These are phyloP conservation scores for Hydrophis major DNA, from an alignment of 2,797 vertebrate genomes.

Conservation along the genomic window DNA sequence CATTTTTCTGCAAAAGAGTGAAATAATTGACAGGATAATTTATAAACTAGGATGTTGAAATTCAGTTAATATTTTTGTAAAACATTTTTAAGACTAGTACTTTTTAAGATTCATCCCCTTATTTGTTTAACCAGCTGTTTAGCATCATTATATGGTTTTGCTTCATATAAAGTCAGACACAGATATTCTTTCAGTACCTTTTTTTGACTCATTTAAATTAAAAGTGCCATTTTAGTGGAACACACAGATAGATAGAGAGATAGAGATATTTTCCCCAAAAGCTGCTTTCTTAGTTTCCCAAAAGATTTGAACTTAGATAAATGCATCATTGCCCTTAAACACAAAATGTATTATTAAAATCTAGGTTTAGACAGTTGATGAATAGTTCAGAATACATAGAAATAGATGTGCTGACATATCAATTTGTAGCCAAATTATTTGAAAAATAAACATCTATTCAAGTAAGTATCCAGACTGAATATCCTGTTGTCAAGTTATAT, in stretches of 20 bases:
- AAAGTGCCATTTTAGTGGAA: neutral
- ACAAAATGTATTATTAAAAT: neutral
- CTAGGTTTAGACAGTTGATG: neutral
- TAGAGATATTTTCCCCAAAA: neutral
- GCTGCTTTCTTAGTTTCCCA: neutral
- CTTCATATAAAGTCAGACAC: neutral
- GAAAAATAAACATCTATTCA: neutral
- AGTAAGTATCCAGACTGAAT: neutral
- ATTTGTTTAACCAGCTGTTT: neutral
- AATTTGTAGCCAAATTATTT: rapidly evolving
- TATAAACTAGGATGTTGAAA: neutral
- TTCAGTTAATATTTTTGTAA: neutral
- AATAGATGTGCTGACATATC: neutral
- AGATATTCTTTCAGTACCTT: neutral
- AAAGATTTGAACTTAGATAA: neutral
- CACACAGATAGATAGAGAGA: neutral
- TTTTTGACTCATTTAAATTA: neutral
- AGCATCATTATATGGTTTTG: neutral
- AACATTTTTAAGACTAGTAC: neutral
- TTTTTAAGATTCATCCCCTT: neutral
- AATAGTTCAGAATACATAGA: neutral
- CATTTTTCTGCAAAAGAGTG: neutral
- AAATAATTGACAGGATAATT: neutral
- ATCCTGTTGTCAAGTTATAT: neutral
- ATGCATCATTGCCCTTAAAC: slow-evolving; percentile 5